A percentile compares a stretch with the other conserved stretches of the same genome.
These are phyloP conservation scores for Xanthostigma xanthostigma DNA, from an alignment of 2,888 invertebrate species.

Conservation along the genomic window DNA sequence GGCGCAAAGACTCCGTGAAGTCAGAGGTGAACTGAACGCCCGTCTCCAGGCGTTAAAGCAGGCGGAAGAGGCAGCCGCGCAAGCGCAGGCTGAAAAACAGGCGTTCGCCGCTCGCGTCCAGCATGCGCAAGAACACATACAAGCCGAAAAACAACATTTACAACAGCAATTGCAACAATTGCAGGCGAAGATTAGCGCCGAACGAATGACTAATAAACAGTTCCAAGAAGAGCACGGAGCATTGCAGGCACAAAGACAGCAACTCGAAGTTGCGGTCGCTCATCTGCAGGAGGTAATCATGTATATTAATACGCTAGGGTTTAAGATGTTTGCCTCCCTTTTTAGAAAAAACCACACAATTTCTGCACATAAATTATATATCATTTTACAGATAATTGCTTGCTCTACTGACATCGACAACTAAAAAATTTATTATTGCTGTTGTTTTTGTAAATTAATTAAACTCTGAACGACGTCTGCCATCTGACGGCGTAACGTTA, in stretches of 20 bases:
- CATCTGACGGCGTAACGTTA: too few species aligned
- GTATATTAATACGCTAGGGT: too few species aligned
- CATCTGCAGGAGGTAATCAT: conserved; percentile 40
- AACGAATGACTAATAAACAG: conserved; percentile 32
- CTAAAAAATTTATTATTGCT: too few species aligned
- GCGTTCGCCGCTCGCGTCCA: conserved; percentile 45
- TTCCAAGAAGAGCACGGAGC: conserved; percentile 40
- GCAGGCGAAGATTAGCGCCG: conserved; percentile 30
- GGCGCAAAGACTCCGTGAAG: conserved; percentile 63
- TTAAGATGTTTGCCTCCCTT: too few species aligned
- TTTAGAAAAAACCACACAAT: too few species aligned
- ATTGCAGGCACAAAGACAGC: conserved; percentile 43
- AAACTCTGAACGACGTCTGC: too few species aligned
- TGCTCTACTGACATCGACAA: too few species aligned
- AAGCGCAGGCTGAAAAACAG: conserved; percentile 43
- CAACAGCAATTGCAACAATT: conserved; percentile 45
- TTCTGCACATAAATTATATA: too few species aligned
- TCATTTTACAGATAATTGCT: too few species aligned
- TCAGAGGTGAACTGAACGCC: conserved; percentile 51
- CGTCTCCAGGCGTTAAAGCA: conserved; percentile 37
- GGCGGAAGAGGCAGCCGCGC: conserved; percentile 38
- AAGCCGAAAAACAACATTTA: conserved; percentile 43
- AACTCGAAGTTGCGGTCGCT: conserved; percentile 48
- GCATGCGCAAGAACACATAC: conserved; percentile 25
- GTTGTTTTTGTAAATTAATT: too few species aligned